Evolutionary conservation across 2,888 invertebrate species (phyloP).

Genomic region (Lutraria lutraria): DNA sequence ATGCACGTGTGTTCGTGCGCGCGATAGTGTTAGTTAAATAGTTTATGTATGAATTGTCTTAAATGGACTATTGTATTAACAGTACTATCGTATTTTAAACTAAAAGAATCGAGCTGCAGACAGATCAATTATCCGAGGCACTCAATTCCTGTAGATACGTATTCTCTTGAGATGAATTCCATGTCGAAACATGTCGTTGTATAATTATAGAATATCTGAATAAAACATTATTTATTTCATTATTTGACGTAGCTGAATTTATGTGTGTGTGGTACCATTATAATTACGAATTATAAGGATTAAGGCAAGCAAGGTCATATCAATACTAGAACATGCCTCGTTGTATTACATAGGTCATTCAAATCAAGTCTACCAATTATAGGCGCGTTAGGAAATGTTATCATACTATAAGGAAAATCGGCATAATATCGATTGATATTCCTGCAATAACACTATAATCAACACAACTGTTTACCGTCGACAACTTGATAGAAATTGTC

Average conservation of each 20-base stretch:
- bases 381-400: background rate
- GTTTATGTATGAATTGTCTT: background rate
- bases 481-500: background rate
- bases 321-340: background rate
- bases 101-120: background rate
- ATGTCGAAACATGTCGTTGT: too few relatives aligned
- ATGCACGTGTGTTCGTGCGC: too few relatives aligned
- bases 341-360: background rate
- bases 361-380: background rate
- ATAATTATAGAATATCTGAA: background rate
- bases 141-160: background rate
- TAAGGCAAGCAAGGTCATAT: background rate
- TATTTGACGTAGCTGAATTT: too few relatives aligned
- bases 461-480: background rate
- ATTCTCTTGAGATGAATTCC: too few relatives aligned
- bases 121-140: slow-evolving; percentile 9
- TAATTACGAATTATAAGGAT: too few relatives aligned
- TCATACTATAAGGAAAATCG: background rate
- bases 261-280: too few relatives aligned
- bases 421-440: background rate
- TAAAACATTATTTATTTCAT: background rate
- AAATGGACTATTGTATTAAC: background rate
- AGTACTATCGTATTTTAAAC: background rate
- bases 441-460: background rate
- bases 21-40: background rate